These are phyloP conservation scores for Melieria picta DNA, from an alignment of 2,888 invertebrate genomes.

Conservation along the genomic window DNA sequence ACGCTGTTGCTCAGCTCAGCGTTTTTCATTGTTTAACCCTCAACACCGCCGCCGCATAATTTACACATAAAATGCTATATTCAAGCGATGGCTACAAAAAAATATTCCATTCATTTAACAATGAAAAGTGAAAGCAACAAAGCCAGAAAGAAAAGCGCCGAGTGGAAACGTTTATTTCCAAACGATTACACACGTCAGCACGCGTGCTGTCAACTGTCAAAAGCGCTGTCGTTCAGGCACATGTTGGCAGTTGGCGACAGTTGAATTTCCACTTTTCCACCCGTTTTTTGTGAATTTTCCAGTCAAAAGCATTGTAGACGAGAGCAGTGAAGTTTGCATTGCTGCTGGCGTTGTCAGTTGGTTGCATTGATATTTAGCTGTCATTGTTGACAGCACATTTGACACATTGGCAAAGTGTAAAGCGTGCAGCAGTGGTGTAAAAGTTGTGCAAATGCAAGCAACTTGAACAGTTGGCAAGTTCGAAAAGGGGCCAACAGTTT, in stretches of 20 bases:
- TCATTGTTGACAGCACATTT: conserved; percentile 28
- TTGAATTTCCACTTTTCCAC: too few species aligned
- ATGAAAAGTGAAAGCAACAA: conserved; percentile 26
- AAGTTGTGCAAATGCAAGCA: too few species aligned
- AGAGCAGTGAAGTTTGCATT: not conserved
- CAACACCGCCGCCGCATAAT: conserved; percentile 16
- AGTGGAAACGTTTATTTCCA: conserved; percentile 40
- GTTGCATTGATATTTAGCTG: conserved; percentile 20
- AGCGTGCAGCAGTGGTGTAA: not conserved
- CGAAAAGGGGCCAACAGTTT: too few species aligned
- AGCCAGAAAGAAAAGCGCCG: not conserved
- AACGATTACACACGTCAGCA: conserved; percentile 37
- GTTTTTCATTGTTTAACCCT: conserved; percentile 14
- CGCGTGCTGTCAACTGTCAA: not conserved
- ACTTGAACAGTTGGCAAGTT: too few species aligned
- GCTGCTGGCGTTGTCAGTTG: not conserved
- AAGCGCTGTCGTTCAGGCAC: too few species aligned
- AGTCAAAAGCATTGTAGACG: too few species aligned
- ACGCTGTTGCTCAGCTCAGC: too few species aligned
- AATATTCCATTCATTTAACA: conserved; percentile 2
- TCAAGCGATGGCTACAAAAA: not conserved
- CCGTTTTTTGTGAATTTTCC: too few species aligned
- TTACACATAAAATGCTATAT: conserved; percentile 12
- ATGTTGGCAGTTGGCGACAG: too few species aligned
- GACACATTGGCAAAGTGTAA: conserved; percentile 13